Evolutionary conservation across 2,888 invertebrate species (phyloP), one percentile per base, ranked within the genome.

Genomic region (Cataglyphis albicans): DNA sequence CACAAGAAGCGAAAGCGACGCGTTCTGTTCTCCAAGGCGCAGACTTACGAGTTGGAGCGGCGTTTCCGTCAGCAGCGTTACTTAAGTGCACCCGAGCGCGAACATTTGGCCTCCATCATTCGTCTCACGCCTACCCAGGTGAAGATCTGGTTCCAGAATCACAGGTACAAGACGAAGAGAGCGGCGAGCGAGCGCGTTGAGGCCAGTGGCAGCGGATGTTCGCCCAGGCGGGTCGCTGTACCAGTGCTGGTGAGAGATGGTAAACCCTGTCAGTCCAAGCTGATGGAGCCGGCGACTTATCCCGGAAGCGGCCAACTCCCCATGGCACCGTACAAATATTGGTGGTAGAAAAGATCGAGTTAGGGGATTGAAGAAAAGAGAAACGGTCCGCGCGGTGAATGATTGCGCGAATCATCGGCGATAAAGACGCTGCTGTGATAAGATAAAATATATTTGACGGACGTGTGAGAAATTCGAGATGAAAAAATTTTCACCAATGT

Each of bases 131-230:
- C 99, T 0, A 99, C 99, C 3, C 99, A 99, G 95, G 98, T 98
- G 73, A 99, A 99, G 95, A 99, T 99, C 92, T 99, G 99, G 99
- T 99, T 99, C 95, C 99, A 99, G 95, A 99, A 99, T 95, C 99
- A 99, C 94, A 95, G 96, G 93, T 99, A 99, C 95, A 99, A 99
- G 96, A 99, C 99, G 93, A 99, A 99, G 95, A 96, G 99, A n/a
- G 98, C 99, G 0, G 98, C 98, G 83, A 98, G 98, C 93, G 99
- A 99, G 95, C 98, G 99, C 15, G 93, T 93, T 0, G 94, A 95
- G 97, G 98, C 25, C 95, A 96, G 97, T 89, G 97, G 97, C 84
- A 92, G 92, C 88, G 95, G 93, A 90, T 97, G 97, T 63, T 98
- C 98, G 0, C 99, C 99, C 0, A 95, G 99, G 41, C 96, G 99